A percentile compares a stretch with the other conserved stretches of the same genome.
Evolutionary conservation across 1,140 invertebrate species (phyloP).

Genomic region (Hypsibius dujardini): DNA sequence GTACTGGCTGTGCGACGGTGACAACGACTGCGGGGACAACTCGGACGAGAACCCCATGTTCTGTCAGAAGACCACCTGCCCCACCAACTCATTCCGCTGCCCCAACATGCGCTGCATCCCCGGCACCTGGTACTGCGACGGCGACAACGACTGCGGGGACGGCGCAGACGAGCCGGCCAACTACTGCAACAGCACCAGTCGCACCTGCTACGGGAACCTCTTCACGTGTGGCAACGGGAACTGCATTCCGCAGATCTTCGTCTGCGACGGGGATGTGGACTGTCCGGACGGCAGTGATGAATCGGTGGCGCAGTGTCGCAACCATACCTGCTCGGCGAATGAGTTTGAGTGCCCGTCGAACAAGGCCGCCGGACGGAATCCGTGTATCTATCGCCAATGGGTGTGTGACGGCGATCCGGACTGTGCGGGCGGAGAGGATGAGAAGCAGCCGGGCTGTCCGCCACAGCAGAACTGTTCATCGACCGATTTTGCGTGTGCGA

Average conservation of each 20-base stretch:
- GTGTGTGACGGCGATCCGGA: constrained; percentile 87
- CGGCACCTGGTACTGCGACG: constrained; percentile 78
- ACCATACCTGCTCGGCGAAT: constrained; percentile 6
- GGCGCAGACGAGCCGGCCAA: constrained; percentile 58
- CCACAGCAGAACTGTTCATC: constrained; percentile 56
- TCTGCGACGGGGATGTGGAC: constrained; percentile 91
- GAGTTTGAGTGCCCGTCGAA: constrained; percentile 66
- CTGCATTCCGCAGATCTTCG: constrained; percentile 84
- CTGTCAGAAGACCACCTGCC: constrained; percentile 68
- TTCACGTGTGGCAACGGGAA: constrained; percentile 93
- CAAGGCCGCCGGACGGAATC: constrained; percentile 68
- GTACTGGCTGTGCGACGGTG: constrained; percentile 68
- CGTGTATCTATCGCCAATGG: constrained; percentile 84
- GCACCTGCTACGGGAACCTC: constrained; percentile 79
- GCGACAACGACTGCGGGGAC: constrained; percentile 73
- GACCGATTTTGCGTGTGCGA: constrained; percentile 73
- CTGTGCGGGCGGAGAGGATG: constrained; percentile 89
- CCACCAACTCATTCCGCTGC: constrained; percentile 62
- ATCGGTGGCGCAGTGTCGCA: constrained; percentile 21
- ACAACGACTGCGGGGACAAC: constrained; percentile 88
- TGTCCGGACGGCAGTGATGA: constrained; percentile 82
- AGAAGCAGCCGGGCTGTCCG: constrained; percentile 64
- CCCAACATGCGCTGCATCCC: constrained; percentile 41
- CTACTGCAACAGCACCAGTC: constrained; percentile 77
- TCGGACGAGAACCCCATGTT: constrained; percentile 77